Evolutionary conservation across 2,797 vertebrate genomes (phyloP).

Genomic region (Myripristis jacobus): DNA sequence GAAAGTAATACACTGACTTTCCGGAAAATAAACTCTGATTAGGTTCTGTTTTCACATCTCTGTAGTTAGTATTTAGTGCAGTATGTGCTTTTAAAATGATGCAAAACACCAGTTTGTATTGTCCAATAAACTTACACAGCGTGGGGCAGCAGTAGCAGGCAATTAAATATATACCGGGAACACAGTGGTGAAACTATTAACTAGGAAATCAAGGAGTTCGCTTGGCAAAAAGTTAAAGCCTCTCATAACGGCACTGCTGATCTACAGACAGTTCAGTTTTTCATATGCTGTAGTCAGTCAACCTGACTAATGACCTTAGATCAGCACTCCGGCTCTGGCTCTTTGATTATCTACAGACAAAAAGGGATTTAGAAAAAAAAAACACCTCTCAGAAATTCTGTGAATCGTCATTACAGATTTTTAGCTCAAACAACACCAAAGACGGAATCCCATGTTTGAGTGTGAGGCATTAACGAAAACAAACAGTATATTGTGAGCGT

Average conservation of each 20-base stretch:
- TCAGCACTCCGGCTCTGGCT: conserved; percentile 32
- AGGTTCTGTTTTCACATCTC: not conserved
- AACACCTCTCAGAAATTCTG: conserved; percentile 11
- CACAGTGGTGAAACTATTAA: not conserved
- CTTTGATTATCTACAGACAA: conserved; percentile 52
- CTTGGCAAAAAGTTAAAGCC: conserved; percentile 29
- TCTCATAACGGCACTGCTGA: not conserved
- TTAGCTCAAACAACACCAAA: conserved; percentile 40
- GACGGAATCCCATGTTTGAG: conserved; percentile 13
- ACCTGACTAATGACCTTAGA: conserved; percentile 43
- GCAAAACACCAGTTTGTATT: not conserved
- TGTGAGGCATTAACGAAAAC: conserved; percentile 63
- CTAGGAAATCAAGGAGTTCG: not conserved
- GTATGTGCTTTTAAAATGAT: conserved; percentile 3
- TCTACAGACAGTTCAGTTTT: conserved; percentile 21
- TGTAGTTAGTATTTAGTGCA: not conserved
- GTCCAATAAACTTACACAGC: not conserved
- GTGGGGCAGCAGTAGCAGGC: not conserved
- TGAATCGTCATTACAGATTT: conserved; percentile 41
- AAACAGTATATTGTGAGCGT: conserved; percentile 61
- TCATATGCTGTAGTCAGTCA: conserved; percentile 25
- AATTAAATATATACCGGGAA: not conserved
- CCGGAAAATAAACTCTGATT: conserved; percentile 19
- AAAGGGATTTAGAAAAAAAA: conserved; percentile 38
- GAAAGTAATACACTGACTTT: conserved; percentile 1